Evolutionary conservation across 2,113 vertebrate genomes (phyloP), one percentile per base, ranked within the genome.

Genomic region (Cairina moschata): DNA sequence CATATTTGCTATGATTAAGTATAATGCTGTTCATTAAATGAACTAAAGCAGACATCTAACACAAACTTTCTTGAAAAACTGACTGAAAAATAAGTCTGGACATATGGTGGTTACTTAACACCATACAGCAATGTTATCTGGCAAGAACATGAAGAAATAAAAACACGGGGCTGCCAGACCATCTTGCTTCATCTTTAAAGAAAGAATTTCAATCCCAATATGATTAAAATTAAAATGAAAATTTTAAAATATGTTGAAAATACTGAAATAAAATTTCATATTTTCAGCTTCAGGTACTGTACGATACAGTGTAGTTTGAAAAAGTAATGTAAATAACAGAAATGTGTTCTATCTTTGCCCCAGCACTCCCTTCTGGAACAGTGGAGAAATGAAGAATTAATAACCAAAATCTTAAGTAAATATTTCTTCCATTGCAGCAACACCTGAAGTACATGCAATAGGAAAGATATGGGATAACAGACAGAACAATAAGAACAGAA

Each of bases 381-480:
- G 5, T 28, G 0, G 8, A 2, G 26, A 40, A 75, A 23, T 16
- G 11, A 86, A 80, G 8, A 83, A 40, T 73, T 50, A 34, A 85
- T 68, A 34, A 80, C 21, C 55, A 52, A 55, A 32, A 36, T 31
- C n/a, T 46, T 68, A 81, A 81, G 38, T 4, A 55, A 55, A 1
- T 10, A 44, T 42, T 72, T 76, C 9, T 80, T 83, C 38, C 32
- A 79, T 68, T 3, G 6, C 26, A 79, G 46, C 7, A 86, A 18
- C 21, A 86, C 21, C 25, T 76, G 48, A 83, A 88, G 84, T 82
- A 26, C n/a, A 74, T 5, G 5, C 59, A 73, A 17, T 25, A 36
- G 14, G 38, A 40, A 83, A 74, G 13, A 52, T 18, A 74, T 0
- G 0, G 34, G 28, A 4, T 48, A 71, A 66, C 5, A 84, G 9